phyloP scores from a whole-genome alignment of 1,140 invertebrate species.

The Amphibalanus amphitrite region DNA sequence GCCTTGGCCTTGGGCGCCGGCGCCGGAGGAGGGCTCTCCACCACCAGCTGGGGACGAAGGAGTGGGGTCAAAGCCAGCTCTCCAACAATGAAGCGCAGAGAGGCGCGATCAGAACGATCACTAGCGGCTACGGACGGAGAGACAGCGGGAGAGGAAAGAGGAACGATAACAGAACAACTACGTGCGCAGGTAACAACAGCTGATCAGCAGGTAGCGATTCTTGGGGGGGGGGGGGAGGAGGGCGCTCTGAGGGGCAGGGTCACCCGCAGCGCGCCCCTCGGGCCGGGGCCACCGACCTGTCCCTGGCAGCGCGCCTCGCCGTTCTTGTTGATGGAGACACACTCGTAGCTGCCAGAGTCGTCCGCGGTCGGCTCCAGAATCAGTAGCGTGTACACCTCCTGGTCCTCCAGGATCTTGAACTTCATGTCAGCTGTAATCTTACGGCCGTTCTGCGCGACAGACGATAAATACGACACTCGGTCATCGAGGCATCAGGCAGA shows the following conservation, averaged over 20 bases:
- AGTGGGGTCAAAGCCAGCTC: too few species aligned
- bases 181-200: too few species aligned
- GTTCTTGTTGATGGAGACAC: slow-evolving; percentile 62
- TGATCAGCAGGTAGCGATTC: too few species aligned
- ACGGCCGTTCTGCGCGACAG: slow-evolving; percentile 50
- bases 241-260: too few species aligned
- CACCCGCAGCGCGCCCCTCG: too few species aligned
- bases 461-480: slow-evolving; percentile 6
- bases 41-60: slow-evolving; percentile 8
- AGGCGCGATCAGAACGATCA: too few species aligned
- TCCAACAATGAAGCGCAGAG: too few species aligned
- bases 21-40: slow-evolving; percentile 23
- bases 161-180: too few species aligned
- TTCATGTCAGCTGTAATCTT: slow-evolving; percentile 68
- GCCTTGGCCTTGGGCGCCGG: slow-evolving; percentile 33
- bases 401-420: slow-evolving; percentile 68
- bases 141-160: too few species aligned
- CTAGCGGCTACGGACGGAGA: too few species aligned
- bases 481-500: slow-evolving; percentile 3
- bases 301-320: slow-evolving; percentile 71
- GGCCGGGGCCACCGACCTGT: not conserved
- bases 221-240: too few species aligned
- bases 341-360: slow-evolving; percentile 91
- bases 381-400: slow-evolving; percentile 62
- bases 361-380: slow-evolving; percentile 68